Evolutionary conservation across 2,113 vertebrate species (phyloP).

Genomic region (Pseudolaguvia tuberculata): DNA sequence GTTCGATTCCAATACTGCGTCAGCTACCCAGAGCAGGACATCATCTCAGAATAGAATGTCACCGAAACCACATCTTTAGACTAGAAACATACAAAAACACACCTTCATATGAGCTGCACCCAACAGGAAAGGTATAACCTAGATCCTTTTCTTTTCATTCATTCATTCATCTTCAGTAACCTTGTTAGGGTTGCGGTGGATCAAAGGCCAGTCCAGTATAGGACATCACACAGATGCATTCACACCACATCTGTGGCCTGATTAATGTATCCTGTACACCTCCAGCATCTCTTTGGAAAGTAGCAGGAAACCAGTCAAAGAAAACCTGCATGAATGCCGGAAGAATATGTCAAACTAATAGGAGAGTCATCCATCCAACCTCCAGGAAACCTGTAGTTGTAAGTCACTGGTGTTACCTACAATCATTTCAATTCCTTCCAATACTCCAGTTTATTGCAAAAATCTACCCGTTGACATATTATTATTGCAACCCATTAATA

Average conservation of each 20-base stretch:
- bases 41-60: neutral
- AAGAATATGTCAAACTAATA: neutral
- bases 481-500: neutral
- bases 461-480: neutral
- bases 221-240: neutral
- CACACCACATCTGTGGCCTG: neutral
- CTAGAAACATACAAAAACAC: neutral
- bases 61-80: neutral
- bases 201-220: neutral
- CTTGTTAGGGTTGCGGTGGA: neutral
- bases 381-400: neutral
- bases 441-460: neutral
- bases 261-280: neutral
- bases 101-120: neutral
- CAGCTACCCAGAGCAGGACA: neutral
- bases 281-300: neutral
- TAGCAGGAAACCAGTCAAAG: neutral
- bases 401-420: neutral
- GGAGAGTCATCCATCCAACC: neutral
- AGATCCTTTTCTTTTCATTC: neutral
- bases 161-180: neutral
- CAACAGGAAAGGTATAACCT: neutral
- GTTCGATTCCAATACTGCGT: neutral
- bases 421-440: neutral
- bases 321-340: neutral